Percentiles rank a stretch among this genome's conserved stretches.
These are phyloP conservation scores for Epinephelus fuscoguttatus DNA, from an alignment of 2,113 vertebrate genomes.

Conservation along the genomic window DNA sequence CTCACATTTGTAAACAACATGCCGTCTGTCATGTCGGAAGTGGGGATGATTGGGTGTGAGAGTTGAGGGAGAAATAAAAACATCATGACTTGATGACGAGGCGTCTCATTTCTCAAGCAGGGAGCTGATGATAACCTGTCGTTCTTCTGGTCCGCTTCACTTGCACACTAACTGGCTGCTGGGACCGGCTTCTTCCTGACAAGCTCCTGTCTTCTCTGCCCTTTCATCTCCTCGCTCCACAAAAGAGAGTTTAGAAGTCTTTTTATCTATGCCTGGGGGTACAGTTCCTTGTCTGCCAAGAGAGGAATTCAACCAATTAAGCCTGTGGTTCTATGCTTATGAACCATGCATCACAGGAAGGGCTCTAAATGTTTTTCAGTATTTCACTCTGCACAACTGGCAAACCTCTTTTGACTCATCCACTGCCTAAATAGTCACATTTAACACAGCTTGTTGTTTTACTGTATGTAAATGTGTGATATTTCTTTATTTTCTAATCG, in stretches of 20 bases:
- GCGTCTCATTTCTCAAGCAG: constrained; percentile 77
- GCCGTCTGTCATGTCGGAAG: constrained; percentile 58
- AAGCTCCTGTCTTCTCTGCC: constrained; percentile 79
- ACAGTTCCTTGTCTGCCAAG: constrained; percentile 73
- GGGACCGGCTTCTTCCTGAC: constrained; percentile 75
- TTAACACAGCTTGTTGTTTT: constrained; percentile 41
- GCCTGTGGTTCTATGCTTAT: constrained; percentile 65
- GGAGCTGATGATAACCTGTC: constrained; percentile 77
- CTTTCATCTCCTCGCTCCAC: constrained; percentile 83
- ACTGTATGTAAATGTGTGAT: constrained; percentile 19
- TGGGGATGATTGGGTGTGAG: constrained; percentile 51
- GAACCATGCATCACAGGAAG: constrained; percentile 66
- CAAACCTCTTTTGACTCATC: constrained; percentile 31
- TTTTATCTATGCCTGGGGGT: constrained; percentile 82
- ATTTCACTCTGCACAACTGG: constrained; percentile 67
- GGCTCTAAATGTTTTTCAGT: constrained; percentile 62
- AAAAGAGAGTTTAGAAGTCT: constrained; percentile 81
- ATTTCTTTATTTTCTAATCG: background rate
- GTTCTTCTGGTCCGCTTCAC: constrained; percentile 80
- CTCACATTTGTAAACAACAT: constrained; percentile 61
- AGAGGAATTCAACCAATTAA: constrained; percentile 79
- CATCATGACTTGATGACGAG: constrained; percentile 72
- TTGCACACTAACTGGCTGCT: constrained; percentile 76
- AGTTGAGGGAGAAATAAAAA: constrained; percentile 65
- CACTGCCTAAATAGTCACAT: constrained; percentile 19